These are phyloP conservation scores for Bergia sp. DNA, from an alignment of 92 coral and sea anemone species.

Conservation along the genomic window DNA sequence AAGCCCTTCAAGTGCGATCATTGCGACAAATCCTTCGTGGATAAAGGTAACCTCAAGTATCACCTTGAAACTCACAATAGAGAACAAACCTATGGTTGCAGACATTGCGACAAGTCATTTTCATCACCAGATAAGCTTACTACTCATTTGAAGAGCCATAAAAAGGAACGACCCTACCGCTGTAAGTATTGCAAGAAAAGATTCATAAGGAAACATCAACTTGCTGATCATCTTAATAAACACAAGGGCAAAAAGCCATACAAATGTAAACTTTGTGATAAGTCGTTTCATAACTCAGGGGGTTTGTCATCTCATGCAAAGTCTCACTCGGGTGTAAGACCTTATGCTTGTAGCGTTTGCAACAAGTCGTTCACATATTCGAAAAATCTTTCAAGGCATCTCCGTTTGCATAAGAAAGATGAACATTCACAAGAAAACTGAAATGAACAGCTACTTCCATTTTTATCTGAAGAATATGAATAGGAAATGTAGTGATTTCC, in stretches of 20 bases:
- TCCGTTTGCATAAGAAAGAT: conserved; percentile 6
- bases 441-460: not conserved
- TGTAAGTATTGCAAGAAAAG: conserved; percentile 14
- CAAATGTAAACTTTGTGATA: conserved; percentile 18
- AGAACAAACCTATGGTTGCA: not conserved
- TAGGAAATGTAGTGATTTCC: too few relatives aligned
- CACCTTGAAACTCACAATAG: conserved; percentile 22
- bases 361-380: conserved; percentile 20
- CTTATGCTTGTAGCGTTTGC: conserved; percentile 4
- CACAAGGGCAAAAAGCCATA: conserved; percentile 24
- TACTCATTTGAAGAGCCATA: conserved; percentile 14
- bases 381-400: conserved; percentile 15
- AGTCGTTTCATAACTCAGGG: conserved; percentile 15
- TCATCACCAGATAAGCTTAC: not conserved
- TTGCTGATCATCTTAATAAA: conserved; percentile 8
- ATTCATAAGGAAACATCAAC: not conserved
- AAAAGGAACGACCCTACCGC: conserved; percentile 1
- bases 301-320: conserved; percentile 11
- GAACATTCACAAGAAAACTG: not conserved
- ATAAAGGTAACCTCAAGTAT: conserved; percentile 1
- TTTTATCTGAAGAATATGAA: too few relatives aligned
- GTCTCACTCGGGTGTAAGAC: conserved; percentile 22
- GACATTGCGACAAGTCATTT: conserved; percentile 24
- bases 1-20: not conserved
- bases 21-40: conserved; percentile 9